These are phyloP conservation scores for Sclerurus mexicanus DNA, from an alignment of 2,113 vertebrate genomes.

Conservation along the genomic window DNA sequence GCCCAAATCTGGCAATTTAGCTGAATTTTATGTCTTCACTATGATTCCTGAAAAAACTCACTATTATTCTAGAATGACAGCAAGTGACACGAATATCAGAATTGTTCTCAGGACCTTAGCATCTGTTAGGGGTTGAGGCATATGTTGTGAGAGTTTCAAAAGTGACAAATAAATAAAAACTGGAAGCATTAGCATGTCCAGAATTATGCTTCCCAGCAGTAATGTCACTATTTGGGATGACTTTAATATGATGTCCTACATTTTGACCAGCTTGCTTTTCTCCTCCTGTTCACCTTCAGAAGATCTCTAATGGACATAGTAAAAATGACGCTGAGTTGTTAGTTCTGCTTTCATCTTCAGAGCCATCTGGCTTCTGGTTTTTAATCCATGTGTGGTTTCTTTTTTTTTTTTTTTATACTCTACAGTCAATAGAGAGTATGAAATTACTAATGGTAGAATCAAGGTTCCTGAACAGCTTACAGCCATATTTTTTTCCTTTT, in stretches of 20 bases:
- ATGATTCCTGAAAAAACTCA: background rate
- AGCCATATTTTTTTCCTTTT: background rate
- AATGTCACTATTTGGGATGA: background rate
- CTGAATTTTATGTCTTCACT: background rate
- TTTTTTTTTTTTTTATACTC: background rate
- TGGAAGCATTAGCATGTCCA: background rate
- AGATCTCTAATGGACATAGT: background rate
- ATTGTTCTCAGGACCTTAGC: background rate
- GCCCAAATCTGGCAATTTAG: background rate
- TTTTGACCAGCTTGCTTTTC: background rate
- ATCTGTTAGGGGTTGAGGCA: background rate
- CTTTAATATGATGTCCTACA: background rate
- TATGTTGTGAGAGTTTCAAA: background rate
- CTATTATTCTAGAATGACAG: background rate
- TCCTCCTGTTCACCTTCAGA: background rate
- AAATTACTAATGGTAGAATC: background rate
- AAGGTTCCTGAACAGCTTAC: background rate
- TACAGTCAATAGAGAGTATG: background rate
- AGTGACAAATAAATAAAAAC: background rate
- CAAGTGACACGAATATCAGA: background rate
- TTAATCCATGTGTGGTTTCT: background rate
- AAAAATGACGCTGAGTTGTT: background rate
- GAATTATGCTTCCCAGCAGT: background rate
- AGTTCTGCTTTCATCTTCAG: conserved; percentile 22
- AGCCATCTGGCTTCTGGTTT: background rate